Evolutionary conservation across 2,888 invertebrate species (phyloP).

Genomic region (Dolichopus griseipennis): DNA sequence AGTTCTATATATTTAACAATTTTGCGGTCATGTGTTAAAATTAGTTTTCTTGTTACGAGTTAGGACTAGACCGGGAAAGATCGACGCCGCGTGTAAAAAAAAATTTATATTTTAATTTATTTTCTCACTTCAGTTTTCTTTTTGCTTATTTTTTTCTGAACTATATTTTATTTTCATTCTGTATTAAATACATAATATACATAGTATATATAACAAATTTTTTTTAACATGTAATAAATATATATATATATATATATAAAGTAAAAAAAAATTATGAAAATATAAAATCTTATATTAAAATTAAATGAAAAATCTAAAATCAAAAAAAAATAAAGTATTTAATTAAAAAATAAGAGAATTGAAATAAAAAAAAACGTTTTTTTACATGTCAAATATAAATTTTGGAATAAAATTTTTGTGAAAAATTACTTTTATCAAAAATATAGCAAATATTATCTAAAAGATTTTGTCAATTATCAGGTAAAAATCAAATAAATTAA

Average conservation of each 20-base stretch:
- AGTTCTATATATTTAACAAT: conserved; percentile 25
- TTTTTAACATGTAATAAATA: not conserved
- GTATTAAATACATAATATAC: not conserved
- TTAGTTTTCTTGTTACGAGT: conserved; percentile 44
- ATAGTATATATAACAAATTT: not conserved
- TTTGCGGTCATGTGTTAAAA: conserved; percentile 46
- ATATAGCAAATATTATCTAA: not conserved
- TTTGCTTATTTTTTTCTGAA: not conserved
- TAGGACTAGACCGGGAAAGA: conserved; percentile 46
- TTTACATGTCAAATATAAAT: no score
- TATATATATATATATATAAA: not conserved
- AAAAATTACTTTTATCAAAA: no score
- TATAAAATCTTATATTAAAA: not conserved
- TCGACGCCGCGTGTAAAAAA: conserved; percentile 27
- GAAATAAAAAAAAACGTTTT: no score
- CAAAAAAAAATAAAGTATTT: not conserved
- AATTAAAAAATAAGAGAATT: no score
- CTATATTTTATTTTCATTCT: not conserved
- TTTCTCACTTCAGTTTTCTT: not conserved
- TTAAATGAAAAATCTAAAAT: no score
- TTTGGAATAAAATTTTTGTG: no score
- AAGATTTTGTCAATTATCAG: not conserved
- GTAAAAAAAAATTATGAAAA: not conserved
- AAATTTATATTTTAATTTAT: not conserved
- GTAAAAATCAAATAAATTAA: not conserved